Evolutionary conservation across 2,797 vertebrate genomes (phyloP), one percentile per base, ranked within the genome.

Genomic region (Protonibea diacanthus): DNA sequence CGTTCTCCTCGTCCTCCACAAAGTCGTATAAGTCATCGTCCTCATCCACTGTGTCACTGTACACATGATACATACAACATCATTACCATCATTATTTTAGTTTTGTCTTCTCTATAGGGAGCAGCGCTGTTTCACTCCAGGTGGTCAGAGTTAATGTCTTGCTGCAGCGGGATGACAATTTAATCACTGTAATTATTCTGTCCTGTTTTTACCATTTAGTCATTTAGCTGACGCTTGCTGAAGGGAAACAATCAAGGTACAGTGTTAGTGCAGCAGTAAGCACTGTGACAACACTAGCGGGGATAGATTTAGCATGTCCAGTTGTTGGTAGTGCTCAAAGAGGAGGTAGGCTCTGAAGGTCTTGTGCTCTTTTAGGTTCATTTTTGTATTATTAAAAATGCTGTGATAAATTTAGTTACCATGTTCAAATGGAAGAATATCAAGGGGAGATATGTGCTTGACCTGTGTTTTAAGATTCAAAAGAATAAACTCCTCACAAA

Each of bases 11-110:
- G 0, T 96, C 96, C 82, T 98, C 97, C 84, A 98, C 96, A 42
- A 95, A 98, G 90, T 98, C 97, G 11, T 98, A 99, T 29, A 98
- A 92, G 70, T 99, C 97, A 7, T 98, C 97, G 25, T 98, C 97
- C 52, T 98, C 97, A 40, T 98, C 97, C 49, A 96, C 96, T 0
- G 97, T 97, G 89, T 98, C 97, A 25, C 97, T 98, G 90, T 38
- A 67, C 13, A 85, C 51, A 70, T 0, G 21, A 73, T 1, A 44
- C 44, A 72, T 3, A 53, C 21, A 64, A n/a, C 18, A 51, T 15
- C 25, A 23, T 79, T 51, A 65, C 4, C 23, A 25, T 51, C 15
- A 55, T 12, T 6, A 33, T 27, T 48, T 59, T 42, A 47, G 15
- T 45, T 15, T 40, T 47, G 52, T 40, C 40, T 15, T 8, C n/a